A percentile compares a stretch with the other conserved stretches of the same genome.
Evolutionary conservation across 1,140 invertebrate species (phyloP).

Genomic region (Stenopsyche tienmushanensis): DNA sequence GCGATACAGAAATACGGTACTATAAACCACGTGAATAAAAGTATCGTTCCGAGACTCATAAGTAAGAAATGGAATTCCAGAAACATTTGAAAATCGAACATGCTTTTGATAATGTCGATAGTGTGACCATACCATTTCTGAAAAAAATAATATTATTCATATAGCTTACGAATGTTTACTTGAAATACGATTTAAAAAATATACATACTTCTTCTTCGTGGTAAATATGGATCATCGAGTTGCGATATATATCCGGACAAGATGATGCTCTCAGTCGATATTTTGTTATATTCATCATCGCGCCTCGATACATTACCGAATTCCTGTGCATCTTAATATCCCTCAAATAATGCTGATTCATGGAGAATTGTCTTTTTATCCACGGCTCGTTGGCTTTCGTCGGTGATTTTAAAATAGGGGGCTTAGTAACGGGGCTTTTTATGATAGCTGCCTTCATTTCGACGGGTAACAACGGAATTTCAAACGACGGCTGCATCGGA

Average conservation of each 20-base stretch:
- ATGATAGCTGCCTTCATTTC: not conserved
- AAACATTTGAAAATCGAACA: conserved; percentile 81
- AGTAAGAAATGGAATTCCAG: conserved; percentile 76
- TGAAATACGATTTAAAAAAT: too few relatives aligned
- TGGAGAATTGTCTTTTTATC: conserved; percentile 62
- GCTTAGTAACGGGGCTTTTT: conserved; percentile 21
- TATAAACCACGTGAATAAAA: conserved; percentile 88
- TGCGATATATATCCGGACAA: conserved; percentile 86
- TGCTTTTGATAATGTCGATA: conserved; percentile 67
- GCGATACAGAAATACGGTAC: conserved; percentile 88
- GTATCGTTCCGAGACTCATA: conserved; percentile 78
- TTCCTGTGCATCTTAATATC: conserved; percentile 75
- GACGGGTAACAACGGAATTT: conserved; percentile 16
- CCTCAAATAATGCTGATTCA: conserved; percentile 70
- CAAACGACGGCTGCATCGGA: not conserved
- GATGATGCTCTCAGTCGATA: conserved; percentile 84
- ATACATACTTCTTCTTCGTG: conserved; percentile 68
- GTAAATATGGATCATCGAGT: conserved; percentile 83
- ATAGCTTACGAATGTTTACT: too few relatives aligned
- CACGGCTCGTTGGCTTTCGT: conserved; percentile 47
- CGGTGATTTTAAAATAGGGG: conserved; percentile 30
- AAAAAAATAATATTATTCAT: too few relatives aligned
- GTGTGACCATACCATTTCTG: conserved; percentile 78
- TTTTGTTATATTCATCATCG: conserved; percentile 75
- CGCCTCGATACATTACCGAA: conserved; percentile 80